Base-by-base conservation (phyloP, 2,797 vertebrate genomes). In the Rhinoraja longicauda region DNA sequence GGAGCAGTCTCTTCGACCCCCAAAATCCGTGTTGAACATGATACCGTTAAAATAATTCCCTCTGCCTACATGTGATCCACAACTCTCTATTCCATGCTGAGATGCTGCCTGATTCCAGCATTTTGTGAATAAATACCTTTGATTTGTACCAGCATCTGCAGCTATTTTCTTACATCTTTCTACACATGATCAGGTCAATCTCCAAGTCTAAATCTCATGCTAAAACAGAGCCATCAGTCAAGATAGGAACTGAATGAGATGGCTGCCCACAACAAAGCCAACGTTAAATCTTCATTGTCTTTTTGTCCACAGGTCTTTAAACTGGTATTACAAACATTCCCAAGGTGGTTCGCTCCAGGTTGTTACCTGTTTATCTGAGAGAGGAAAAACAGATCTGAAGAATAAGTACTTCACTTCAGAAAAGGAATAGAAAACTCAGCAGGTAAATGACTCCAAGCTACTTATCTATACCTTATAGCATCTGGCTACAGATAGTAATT, bases 401-500 rank as follows among this genome's bases (percentile, higher is more conserved):
- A 19, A 32, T 92, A 92, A 75, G 70, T 92, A 70, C 70, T 45
- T 53, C 88, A 36, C 36, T 29, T 15, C 32, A 17, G 70, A 26
- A 36, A 53, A 26, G 12, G 39, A 73, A 75, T 45, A 8, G n/a
- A 75, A 73, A 75, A 73, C 75, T n/a, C 32, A 91, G 70, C 90
- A 73, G 67, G 59, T 17, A 91, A 91, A 29, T 91, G 29, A 39
- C 21, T 29, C 21, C 90, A 92, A 45, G 39, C 70, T 39, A 75
- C 45, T 92, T 72, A 45, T 92, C 70, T 21, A 53, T 29, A 45
- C 90, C 90, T 92, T 13, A 92, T 75, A 92, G 70, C 6, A 57
- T 53, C 39, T 72, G 13, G 36, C 45, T 15, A 15, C 19, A 29
- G 90, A 29, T 36, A 73, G 13, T 75, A 92, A 88, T 75, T 75